Evolutionary conservation across 2,113 vertebrate species (phyloP).

Genomic region (Oceanodroma tethys): DNA sequence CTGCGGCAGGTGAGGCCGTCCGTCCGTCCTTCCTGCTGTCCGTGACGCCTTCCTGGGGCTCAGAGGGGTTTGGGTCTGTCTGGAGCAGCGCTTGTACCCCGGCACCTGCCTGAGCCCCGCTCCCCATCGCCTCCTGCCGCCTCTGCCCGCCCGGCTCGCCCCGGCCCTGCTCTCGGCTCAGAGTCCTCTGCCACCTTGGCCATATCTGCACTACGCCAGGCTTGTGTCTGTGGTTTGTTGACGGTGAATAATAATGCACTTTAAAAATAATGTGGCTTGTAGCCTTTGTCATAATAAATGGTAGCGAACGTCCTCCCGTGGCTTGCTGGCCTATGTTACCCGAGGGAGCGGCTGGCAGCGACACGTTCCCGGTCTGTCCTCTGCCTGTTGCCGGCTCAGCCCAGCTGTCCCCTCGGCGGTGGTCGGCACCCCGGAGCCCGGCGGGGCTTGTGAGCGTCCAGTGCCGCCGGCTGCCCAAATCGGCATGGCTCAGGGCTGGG

Average conservation of each 20-base stretch:
- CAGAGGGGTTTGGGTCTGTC: background rate
- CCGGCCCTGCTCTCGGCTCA: background rate
- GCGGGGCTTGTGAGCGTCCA: fast-evolving
- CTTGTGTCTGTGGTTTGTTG: slow-evolving; percentile 62
- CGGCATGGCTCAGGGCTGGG: background rate
- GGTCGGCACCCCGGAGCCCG: background rate
- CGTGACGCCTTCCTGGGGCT: background rate
- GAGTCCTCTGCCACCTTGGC: background rate
- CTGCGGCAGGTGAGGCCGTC: background rate
- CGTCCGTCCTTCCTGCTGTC: background rate
- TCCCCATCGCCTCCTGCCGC: fast-evolving
- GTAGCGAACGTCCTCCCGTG: slow-evolving; percentile 4
- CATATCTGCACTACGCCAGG: slow-evolving; percentile 34
- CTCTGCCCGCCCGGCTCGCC: fast-evolving
- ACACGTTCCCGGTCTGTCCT: background rate
- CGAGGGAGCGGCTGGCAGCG: background rate
- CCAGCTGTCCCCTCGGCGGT: fast-evolving
- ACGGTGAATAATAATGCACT: slow-evolving; percentile 74
- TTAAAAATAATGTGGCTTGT: slow-evolving; percentile 74
- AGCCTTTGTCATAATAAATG: slow-evolving; percentile 77
- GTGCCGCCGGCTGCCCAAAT: background rate
- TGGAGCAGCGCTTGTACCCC: slow-evolving; percentile 22
- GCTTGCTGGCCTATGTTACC: background rate
- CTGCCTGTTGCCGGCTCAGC: background rate
- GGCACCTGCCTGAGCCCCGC: background rate